Percentiles rank a stretch among this genome's conserved stretches.
Evolutionary conservation across 2,888 invertebrate species (phyloP).

Genomic region (Platycheirus albimanus): DNA sequence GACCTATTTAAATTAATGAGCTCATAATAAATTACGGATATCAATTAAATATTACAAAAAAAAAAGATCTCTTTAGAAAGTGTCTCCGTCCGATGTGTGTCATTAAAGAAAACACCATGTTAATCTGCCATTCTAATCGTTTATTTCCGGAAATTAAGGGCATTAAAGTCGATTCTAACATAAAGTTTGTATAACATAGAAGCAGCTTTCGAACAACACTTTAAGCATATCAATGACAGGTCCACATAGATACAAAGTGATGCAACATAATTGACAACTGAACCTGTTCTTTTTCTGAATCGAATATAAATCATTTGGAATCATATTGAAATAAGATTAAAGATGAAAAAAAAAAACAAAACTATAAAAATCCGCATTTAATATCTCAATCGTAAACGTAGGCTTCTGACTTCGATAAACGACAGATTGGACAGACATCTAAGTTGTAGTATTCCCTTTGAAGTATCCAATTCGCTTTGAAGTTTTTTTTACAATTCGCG

Average conservation of each 20-base stretch:
- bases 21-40: conserved; percentile 40
- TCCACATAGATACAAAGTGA: conserved; percentile 16
- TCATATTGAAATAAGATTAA: too few relatives aligned
- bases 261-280: background rate
- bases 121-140: conserved; percentile 31
- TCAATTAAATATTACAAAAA: conserved; percentile 23
- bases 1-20: conserved; percentile 17
- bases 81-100: background rate
- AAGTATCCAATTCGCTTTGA: conserved; percentile 50
- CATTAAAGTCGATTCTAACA: conserved; percentile 32
- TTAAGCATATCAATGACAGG: conserved; percentile 33
- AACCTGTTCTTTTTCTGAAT: conserved; percentile 29
- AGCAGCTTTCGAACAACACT: background rate
- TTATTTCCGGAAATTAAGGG: conserved; percentile 55
- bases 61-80: background rate
- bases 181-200: background rate
- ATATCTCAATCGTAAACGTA: conserved; percentile 21
- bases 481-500: conserved; percentile 18
- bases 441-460: conserved; percentile 20
- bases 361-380: conserved; percentile 9
- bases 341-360: conserved; percentile 10
- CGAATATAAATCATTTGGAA: conserved; percentile 7
- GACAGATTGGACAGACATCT: conserved; percentile 20
- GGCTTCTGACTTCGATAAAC: conserved; percentile 17
- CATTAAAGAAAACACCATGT: conserved; percentile 14